Base-by-base conservation (phyloP, 2,113 vertebrate species). In the Pachyramphus minor region DNA sequence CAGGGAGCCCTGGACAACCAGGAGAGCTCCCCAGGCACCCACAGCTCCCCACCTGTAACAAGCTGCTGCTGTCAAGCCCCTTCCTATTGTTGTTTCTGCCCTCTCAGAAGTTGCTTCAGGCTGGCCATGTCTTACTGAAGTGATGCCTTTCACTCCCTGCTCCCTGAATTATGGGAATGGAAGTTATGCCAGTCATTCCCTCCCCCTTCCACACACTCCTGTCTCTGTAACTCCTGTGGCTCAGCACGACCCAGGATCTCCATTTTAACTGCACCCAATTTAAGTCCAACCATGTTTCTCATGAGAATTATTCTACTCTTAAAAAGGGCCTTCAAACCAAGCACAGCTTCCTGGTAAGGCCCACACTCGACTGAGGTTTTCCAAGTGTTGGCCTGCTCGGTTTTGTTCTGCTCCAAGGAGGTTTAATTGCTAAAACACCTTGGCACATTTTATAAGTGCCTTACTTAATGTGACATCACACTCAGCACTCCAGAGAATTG, bases 221-320 rank as follows among this genome's bases (percentile, higher is more conserved):
- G 6, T 14, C 53, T 52, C 28, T 62, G 19, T 49, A 87, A 53
- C 25, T 79, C 56, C 71, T 37, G 6, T 4, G 59, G 30, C 30
- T 69, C 6, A 8, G 27, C 4, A 3, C 0, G 0, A 68, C 30
- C 30, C 8, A 42, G 0, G 13, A 42, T 12, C 53, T 94, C 52
- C 35, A 68, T 37, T 89, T 73, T 31, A 68, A 47, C 4, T 60
- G 37, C 45, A 64, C 14, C 11, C 19, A 83, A 39, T 10, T 88
- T 56, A 35, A 39, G 58, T 35, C 72, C 44, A 76, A 28, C 16
- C 23, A 5, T n/a, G 58, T 25, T 89, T 44, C 55, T 47, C 41
- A 14, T 25, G 44, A 71, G 24, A 41, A 44, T 58, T 87, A 58
- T 59, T 84, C 45, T 37, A 28, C 31, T 84, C 50, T 42, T 12